These are phyloP conservation scores for Tuta absoluta DNA, from an alignment of 2,888 invertebrate genomes.

Conservation along the genomic window DNA sequence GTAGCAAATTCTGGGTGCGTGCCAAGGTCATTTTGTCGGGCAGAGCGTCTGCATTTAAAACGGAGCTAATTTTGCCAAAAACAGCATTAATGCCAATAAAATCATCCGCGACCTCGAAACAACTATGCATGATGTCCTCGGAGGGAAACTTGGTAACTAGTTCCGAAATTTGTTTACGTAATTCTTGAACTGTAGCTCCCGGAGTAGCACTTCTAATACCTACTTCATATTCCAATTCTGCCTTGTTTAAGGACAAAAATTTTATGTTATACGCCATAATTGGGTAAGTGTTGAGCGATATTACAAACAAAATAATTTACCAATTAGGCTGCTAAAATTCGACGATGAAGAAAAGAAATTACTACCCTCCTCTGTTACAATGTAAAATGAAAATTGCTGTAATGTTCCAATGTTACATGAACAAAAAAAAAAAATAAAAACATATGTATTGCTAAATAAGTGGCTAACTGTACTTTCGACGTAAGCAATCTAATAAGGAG, in stretches of 20 bases:
- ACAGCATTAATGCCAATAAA: not conserved
- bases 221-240: constrained; percentile 31
- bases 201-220: constrained; percentile 26
- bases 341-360: not conserved
- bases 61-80: not conserved
- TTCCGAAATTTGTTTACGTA: constrained; percentile 24
- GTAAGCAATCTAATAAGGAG: too few relatives aligned
- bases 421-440: too few relatives aligned
- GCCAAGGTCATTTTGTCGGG: not conserved
- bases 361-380: constrained; percentile 1
- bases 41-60: not conserved
- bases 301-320: not conserved
- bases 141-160: not conserved
- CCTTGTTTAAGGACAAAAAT: constrained; percentile 29
- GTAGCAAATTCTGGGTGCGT: not conserved
- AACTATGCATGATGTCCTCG: not conserved
- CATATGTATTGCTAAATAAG: too few relatives aligned
- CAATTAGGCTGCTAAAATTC: not conserved
- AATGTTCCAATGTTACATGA: too few relatives aligned
- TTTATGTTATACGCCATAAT: constrained; percentile 25
- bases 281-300: not conserved
- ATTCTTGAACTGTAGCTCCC: constrained; percentile 24
- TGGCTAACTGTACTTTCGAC: too few relatives aligned
- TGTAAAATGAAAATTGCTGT: too few relatives aligned
- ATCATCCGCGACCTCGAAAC: not conserved